phyloP scores from a whole-genome alignment of 2,888 invertebrate genomes.

The Lochmaea capreae region DNA sequence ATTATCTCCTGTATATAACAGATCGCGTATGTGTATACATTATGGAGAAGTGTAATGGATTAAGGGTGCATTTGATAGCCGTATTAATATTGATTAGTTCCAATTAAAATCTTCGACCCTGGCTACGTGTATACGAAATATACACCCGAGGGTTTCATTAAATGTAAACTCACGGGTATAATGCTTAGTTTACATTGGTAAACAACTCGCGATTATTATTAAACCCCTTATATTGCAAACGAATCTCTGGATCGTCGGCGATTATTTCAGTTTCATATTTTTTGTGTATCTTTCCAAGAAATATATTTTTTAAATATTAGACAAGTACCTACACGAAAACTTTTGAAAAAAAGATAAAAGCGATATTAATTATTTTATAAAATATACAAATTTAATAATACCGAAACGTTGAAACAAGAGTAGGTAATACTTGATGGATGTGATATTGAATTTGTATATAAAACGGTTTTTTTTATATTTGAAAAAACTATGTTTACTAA shows the following conservation, averaged over 20 bases:
- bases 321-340: background rate
- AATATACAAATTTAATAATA: too few species aligned
- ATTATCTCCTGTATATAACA: background rate
- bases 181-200: slow-evolving; percentile 55
- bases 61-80: slow-evolving; percentile 55
- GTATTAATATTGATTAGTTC: slow-evolving; percentile 64
- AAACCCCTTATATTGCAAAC: slow-evolving; percentile 53
- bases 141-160: slow-evolving; percentile 47
- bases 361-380: too few species aligned
- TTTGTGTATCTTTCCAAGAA: background rate
- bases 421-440: too few species aligned
- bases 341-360: background rate
- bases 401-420: too few species aligned
- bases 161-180: slow-evolving; percentile 51
- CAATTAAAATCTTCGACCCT: slow-evolving; percentile 61
- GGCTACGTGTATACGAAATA: slow-evolving; percentile 21
- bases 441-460: too few species aligned
- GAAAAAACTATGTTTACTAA: too few species aligned
- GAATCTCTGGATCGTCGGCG: slow-evolving; percentile 37
- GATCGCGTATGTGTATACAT: slow-evolving; percentile 42
- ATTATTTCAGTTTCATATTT: background rate
- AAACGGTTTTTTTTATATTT: too few species aligned
- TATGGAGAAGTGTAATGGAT: slow-evolving; percentile 50
- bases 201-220: slow-evolving; percentile 61
- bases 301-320: background rate